Conservation (phyloP, 2,888 invertebrate species). For the Thelaira solivaga region DNA sequence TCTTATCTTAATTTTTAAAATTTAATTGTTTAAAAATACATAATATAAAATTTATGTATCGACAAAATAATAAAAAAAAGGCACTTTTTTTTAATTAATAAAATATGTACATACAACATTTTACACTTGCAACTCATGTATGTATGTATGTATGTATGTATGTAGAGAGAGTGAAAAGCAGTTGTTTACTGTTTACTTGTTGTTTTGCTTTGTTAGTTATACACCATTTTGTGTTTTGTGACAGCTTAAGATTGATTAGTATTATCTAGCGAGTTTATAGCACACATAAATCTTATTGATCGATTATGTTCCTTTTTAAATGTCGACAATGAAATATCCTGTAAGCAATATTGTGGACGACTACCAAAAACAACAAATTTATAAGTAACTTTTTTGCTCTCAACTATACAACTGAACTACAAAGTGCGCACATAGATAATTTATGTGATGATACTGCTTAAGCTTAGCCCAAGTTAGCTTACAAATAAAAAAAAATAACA, state of each 20-base stretch:
- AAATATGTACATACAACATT: slow-evolving; percentile 1
- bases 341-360: no score
- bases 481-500: no score
- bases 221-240: slow-evolving; percentile 64
- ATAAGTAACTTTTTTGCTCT: no score
- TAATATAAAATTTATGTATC: no score
- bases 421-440: no score
- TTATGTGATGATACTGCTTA: no score
- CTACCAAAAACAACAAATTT: no score
- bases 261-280: slow-evolving; percentile 71
- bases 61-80: not conserved
- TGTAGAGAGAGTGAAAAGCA: not conserved
- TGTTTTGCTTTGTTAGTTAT: slow-evolving; percentile 39
- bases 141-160: no score
- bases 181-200: not conserved
- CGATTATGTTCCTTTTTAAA: slow-evolving; percentile 70
- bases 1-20: slow-evolving; percentile 14
- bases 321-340: slow-evolving; percentile 24
- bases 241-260: slow-evolving; percentile 73
- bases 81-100: slow-evolving; percentile 36
- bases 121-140: slow-evolving; percentile 34
- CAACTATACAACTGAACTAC: no score
- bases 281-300: slow-evolving; percentile 76
- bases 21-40: no score
- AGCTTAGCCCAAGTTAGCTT: no score